Evolutionary conservation across 2,113 vertebrate species (phyloP).

Genomic region (Numenius arquata): DNA sequence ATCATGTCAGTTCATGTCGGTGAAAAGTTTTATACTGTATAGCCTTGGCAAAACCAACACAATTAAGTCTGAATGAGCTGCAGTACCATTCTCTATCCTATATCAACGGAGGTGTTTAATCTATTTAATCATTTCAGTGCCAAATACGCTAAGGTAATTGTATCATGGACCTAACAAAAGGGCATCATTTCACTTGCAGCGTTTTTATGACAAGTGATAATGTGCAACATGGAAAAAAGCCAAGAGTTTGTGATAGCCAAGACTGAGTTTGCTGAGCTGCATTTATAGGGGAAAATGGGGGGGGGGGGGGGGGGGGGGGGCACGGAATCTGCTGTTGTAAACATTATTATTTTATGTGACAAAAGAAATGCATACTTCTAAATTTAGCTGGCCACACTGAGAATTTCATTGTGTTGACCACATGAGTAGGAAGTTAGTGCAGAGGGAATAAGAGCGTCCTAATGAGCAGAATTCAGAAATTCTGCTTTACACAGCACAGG

Average conservation of each 20-base stretch:
- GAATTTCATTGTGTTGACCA: not conserved
- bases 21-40: not conserved
- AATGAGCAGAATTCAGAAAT: not conserved
- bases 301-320: accelerated
- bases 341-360: not conserved
- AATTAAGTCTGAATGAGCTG: conserved; percentile 22
- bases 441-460: not conserved
- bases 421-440: not conserved
- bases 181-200: not conserved
- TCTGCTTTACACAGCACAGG: too few relatives aligned
- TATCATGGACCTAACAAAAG: not conserved
- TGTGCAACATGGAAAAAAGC: conserved; percentile 19
- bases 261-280: not conserved
- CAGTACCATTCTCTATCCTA: not conserved
- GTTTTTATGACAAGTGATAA: conserved; percentile 41
- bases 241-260: not conserved
- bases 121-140: conserved; percentile 11
- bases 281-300: not conserved
- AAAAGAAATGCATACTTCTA: not conserved
- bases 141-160: conserved; percentile 40
- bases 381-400: not conserved
- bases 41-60: conserved; percentile 32
- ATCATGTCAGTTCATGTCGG: not conserved
- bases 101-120: conserved; percentile 7
- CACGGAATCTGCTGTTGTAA: not conserved